Conservation (phyloP, 2,113 vertebrate species). For the Agelaius tricolor region DNA sequence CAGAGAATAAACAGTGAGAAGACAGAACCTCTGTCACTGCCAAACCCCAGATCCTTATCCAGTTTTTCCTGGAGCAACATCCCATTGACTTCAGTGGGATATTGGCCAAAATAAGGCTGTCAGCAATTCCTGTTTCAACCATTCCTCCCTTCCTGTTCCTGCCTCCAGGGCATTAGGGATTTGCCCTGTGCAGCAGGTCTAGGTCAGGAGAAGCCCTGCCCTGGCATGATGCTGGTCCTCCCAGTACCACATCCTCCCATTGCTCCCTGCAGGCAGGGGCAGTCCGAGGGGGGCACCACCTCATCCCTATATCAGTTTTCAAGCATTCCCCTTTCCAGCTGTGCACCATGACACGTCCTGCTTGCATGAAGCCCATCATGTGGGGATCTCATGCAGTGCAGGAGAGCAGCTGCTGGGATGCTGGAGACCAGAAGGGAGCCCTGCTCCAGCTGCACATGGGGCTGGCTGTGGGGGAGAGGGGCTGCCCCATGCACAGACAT, state of each 20-base stretch:
- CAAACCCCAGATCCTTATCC: slow-evolving; percentile 44
- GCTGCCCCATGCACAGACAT: neutral
- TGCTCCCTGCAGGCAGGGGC: neutral
- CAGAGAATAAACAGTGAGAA: slow-evolving; percentile 1
- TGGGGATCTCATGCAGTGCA: neutral
- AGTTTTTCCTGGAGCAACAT: slow-evolving; percentile 44
- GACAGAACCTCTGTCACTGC: slow-evolving; percentile 10
- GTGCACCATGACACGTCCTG: fast-evolving
- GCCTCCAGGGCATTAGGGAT: neutral
- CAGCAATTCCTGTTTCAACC: neutral
- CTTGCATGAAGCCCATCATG: neutral
- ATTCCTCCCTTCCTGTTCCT: neutral
- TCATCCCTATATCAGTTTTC: neutral
- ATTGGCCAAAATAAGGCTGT: neutral
- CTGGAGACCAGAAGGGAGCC: neutral
- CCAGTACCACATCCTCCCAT: neutral
- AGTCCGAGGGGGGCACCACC: fast-evolving
- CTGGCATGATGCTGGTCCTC: neutral
- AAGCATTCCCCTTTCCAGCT: neutral
- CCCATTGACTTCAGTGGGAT: slow-evolving; percentile 1
- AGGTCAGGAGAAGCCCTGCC: neutral
- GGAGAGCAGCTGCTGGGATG: neutral
- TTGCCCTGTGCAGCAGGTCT: neutral
- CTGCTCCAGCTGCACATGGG: neutral
- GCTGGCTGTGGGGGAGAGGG: neutral